A percentile compares a stretch with the other conserved stretches of the same genome.
phyloP scores from a whole-genome alignment of 37 sponge, comb jelly and placozoan genomes.

The Cliona cf. orientalis region DNA sequence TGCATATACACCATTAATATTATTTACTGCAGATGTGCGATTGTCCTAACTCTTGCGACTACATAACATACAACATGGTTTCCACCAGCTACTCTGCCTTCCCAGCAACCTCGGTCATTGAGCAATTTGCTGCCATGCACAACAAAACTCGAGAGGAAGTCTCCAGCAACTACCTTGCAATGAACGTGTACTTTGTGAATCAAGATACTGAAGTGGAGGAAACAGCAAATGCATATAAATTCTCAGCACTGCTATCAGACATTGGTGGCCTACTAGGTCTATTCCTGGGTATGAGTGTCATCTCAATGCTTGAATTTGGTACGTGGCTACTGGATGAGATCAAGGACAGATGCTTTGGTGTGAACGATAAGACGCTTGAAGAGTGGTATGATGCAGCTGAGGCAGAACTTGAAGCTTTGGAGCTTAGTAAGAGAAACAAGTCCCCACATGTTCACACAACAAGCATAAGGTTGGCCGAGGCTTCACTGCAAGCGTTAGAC shows the following conservation, averaged over 20 bases:
- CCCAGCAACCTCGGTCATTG: background rate
- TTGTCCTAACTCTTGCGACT: conserved; percentile 1
- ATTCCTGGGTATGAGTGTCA: conserved; percentile 51
- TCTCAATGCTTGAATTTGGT: conserved; percentile 25
- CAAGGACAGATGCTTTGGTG: conserved; percentile 6
- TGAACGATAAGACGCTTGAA: background rate
- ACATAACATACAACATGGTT: background rate
- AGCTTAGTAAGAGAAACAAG: too few relatives aligned
- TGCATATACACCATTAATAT: too few relatives aligned
- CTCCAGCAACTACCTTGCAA: background rate
- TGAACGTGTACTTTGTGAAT: background rate
- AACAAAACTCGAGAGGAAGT: background rate
- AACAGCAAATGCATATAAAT: too few relatives aligned
- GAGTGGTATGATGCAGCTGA: background rate
- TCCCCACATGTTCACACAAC: too few relatives aligned
- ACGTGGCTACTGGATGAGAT: conserved; percentile 20
- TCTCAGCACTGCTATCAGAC: conserved; percentile 36
- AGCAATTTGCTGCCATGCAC: background rate
- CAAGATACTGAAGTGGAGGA: background rate
- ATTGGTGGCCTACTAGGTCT: conserved; percentile 49
- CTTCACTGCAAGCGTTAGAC: too few relatives aligned
- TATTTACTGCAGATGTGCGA: too few relatives aligned
- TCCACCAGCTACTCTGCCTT: conserved; percentile 5
- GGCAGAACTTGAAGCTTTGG: background rate
- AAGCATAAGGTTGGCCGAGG: too few relatives aligned